These are phyloP conservation scores for Epinephelus awoara DNA, from an alignment of 2,797 vertebrate species.

Conservation along the genomic window DNA sequence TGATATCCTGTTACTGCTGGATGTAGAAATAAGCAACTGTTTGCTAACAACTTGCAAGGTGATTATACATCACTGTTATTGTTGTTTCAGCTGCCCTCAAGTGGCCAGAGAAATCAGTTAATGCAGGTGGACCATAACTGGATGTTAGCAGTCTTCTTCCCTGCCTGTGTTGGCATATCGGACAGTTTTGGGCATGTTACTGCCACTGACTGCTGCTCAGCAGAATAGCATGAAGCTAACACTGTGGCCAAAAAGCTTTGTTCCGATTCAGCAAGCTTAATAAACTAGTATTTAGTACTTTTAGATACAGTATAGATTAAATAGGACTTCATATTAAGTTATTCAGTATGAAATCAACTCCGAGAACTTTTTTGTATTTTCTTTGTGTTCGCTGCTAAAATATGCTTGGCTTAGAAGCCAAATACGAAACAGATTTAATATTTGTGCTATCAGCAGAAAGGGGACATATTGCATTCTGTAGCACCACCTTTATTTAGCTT, in stretches of 20 bases:
- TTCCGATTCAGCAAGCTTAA: background rate
- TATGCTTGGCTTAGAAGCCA: no score
- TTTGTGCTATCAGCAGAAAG: no score
- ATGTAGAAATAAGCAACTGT: background rate
- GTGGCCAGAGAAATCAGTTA: background rate
- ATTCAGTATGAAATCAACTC: no score
- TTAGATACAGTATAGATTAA: background rate
- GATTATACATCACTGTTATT: background rate
- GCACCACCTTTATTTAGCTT: no score
- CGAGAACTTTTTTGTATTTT: no score
- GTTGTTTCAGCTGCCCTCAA: background rate
- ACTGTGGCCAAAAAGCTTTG: background rate
- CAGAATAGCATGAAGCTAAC: background rate
- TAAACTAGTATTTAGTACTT: background rate
- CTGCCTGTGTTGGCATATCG: background rate
- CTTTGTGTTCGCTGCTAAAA: no score
- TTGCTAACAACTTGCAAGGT: background rate
- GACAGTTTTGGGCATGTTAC: background rate
- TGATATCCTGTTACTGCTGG: background rate
- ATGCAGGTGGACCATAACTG: background rate
- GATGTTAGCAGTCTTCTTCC: background rate
- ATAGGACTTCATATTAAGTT: no score
- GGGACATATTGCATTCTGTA: no score
- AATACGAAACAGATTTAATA: no score
- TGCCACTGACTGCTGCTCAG: background rate